Evolutionary conservation across 2,797 vertebrate species (phyloP).

Genomic region (Chaetodon trifasciatus): DNA sequence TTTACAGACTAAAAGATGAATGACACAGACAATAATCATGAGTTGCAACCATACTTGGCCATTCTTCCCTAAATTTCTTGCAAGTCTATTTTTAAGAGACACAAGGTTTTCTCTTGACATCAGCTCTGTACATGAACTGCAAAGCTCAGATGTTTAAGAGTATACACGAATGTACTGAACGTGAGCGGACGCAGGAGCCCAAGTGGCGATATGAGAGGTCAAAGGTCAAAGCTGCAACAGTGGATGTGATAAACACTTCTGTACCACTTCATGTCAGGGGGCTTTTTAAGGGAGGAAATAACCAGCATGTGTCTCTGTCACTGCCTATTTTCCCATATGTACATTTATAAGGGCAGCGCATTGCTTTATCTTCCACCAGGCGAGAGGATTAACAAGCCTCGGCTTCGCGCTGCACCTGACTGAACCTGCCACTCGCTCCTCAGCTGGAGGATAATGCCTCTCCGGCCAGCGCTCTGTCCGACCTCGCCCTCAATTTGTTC

Average conservation of each 20-base stretch:
- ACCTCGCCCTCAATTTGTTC: slow-evolving; percentile 93
- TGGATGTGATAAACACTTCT: background rate
- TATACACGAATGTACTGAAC: background rate
- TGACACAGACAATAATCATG: no score
- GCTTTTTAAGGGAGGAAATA: slow-evolving; percentile 21
- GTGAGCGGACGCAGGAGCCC: background rate
- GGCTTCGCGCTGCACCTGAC: slow-evolving; percentile 82
- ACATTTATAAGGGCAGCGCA: slow-evolving; percentile 43
- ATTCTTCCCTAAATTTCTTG: no score
- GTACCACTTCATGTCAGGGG: slow-evolving; percentile 4
- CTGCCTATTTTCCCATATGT: slow-evolving; percentile 27
- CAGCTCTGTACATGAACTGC: background rate
- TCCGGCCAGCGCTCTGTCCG: slow-evolving; percentile 88
- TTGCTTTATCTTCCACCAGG: slow-evolving; percentile 64
- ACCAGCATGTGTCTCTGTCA: slow-evolving; percentile 8
- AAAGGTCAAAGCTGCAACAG: slow-evolving; percentile 23
- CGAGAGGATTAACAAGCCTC: slow-evolving; percentile 77
- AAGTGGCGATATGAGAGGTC: slow-evolving; percentile 16
- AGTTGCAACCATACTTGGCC: background rate
- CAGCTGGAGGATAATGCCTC: slow-evolving; percentile 86
- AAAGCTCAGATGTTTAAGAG: background rate
- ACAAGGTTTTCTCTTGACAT: background rate
- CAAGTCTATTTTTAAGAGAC: no score
- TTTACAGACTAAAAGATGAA: no score
- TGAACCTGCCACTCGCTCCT: slow-evolving; percentile 84